Percentiles rank a stretch among this genome's conserved stretches.
Conservation (phyloP, 2,888 invertebrate species). For the Caradrina clavipalpis region DNA sequence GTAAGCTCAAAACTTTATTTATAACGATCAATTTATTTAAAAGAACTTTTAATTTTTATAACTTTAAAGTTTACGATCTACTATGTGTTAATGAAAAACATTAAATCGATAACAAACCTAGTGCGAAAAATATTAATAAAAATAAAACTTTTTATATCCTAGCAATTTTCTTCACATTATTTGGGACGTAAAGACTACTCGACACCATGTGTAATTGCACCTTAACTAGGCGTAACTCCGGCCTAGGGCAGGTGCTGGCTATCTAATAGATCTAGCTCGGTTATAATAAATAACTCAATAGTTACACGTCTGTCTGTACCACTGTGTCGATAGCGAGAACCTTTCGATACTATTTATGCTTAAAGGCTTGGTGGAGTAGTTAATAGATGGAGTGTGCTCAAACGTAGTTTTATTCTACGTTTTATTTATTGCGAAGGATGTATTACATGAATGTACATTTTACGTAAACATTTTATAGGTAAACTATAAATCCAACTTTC, state of each 20-base stretch:
- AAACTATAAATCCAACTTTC: too few relatives aligned
- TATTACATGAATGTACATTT: too few relatives aligned
- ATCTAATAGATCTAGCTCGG: constrained; percentile 53
- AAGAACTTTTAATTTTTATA: constrained; percentile 4
- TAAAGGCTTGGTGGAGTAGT: constrained; percentile 3
- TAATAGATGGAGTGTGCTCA: constrained; percentile 29
- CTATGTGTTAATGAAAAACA: constrained; percentile 12
- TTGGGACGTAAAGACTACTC: constrained; percentile 23
- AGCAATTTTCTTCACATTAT: constrained; percentile 27
- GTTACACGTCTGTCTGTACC: constrained; percentile 50
- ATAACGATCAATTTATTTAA: neutral
- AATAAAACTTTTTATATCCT: neutral
- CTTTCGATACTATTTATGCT: constrained; percentile 54
- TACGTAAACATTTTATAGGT: too few relatives aligned
- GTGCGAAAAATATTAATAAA: neutral
- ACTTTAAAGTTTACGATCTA: neutral
- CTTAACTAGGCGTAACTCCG: constrained; percentile 28
- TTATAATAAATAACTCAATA: constrained; percentile 64
- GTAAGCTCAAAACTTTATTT: neutral
- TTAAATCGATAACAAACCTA: constrained; percentile 1
- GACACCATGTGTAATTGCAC: constrained; percentile 35
- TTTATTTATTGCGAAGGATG: too few relatives aligned
- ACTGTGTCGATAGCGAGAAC: constrained; percentile 55
- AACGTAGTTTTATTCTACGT: neutral
- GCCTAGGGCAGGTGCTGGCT: constrained; percentile 57